Conservation (phyloP, 2,113 vertebrate genomes). For the Chionomys nivalis region DNA sequence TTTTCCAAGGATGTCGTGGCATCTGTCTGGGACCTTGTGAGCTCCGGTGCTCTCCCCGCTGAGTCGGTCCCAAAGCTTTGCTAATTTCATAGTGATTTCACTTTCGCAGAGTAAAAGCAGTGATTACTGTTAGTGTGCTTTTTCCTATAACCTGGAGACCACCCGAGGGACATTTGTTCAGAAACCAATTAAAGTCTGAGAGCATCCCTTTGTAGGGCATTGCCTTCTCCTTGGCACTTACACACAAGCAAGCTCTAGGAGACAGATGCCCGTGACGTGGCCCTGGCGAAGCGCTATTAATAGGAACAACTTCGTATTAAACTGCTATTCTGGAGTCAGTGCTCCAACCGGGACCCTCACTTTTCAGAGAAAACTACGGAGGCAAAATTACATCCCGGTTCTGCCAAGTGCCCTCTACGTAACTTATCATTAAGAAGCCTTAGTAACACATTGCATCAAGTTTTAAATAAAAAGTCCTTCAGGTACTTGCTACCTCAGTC, state of each 20-base stretch:
- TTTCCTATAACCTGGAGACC: neutral
- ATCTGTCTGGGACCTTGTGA: neutral
- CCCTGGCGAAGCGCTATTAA: neutral
- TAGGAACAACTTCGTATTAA: neutral
- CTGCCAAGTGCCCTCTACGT: neutral
- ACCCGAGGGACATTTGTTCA: neutral
- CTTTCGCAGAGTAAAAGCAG: neutral
- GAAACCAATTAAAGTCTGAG: neutral
- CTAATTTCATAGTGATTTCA: neutral
- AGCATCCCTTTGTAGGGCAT: neutral
- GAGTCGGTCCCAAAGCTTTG: neutral
- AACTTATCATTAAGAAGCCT: neutral
- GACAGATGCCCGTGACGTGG: neutral
- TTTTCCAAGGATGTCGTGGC: neutral
- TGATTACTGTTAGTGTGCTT: neutral
- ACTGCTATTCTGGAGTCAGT: neutral
- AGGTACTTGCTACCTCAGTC: neutral
- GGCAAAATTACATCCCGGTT: neutral
- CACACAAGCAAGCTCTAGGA: neutral
- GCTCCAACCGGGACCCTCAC: neutral
- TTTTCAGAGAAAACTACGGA: neutral
- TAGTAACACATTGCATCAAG: neutral
- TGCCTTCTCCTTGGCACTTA: neutral
- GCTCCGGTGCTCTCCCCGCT: neutral
- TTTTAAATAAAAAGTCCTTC: slow-evolving; percentile 21